Percentiles rank a stretch among this genome's conserved stretches.
These are phyloP conservation scores for Adoxophyes honmai DNA, from an alignment of 1,140 invertebrate species.

Conservation along the genomic window DNA sequence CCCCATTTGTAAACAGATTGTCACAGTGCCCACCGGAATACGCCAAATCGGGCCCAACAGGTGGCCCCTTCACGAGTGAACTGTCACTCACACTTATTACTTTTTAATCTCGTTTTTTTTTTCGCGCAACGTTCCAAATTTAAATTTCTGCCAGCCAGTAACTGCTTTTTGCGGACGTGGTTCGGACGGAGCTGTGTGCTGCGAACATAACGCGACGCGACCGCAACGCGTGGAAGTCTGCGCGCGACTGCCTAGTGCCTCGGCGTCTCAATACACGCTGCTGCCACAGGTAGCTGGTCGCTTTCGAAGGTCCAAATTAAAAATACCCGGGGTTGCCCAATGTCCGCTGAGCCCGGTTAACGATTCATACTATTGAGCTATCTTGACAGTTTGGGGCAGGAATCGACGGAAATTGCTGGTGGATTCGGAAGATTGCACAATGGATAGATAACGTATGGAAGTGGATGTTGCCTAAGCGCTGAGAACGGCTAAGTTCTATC, in stretches of 20 bases:
- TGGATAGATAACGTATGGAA: no score
- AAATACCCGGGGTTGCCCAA: slow-evolving; percentile 36
- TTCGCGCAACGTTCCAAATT: slow-evolving; percentile 14
- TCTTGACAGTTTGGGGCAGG: background rate
- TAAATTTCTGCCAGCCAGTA: slow-evolving; percentile 20
- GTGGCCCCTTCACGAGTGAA: slow-evolving; percentile 38
- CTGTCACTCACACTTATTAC: background rate
- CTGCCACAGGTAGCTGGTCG: slow-evolving; percentile 68
- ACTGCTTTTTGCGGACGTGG: slow-evolving; percentile 19
- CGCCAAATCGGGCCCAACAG: slow-evolving; percentile 64
- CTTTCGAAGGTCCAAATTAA: slow-evolving; percentile 40
- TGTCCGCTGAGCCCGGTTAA: slow-evolving; percentile 7
- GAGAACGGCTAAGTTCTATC: no score
- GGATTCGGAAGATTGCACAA: no score
- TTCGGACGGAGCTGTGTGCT: slow-evolving; percentile 37
- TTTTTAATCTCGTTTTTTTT: background rate
- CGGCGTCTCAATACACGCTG: slow-evolving; percentile 39
- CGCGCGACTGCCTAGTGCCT: slow-evolving; percentile 69
- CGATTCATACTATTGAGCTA: background rate
- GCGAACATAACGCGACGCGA: slow-evolving; percentile 53
- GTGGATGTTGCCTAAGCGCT: no score
- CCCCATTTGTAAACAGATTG: slow-evolving; percentile 70
- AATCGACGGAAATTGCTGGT: background rate
- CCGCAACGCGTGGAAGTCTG: slow-evolving; percentile 69
- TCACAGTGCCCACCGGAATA: slow-evolving; percentile 58